Percentiles rank a stretch among this genome's conserved stretches.
Conservation (phyloP, 2,888 invertebrate species). For the Euproctis similis region DNA sequence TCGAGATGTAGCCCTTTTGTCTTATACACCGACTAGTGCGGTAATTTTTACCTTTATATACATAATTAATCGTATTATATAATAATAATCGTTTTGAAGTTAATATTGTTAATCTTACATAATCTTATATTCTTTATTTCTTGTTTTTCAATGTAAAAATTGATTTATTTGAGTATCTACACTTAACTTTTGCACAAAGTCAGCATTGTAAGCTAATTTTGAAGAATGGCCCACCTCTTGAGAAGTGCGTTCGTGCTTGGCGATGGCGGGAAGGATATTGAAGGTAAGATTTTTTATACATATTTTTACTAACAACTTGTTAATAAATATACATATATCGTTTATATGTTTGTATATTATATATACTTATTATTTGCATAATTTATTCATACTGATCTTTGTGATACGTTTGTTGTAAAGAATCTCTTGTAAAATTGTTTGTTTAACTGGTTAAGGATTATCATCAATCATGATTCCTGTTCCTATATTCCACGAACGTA, state of each 20-base stretch:
- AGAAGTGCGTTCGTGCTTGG: slow-evolving; percentile 60
- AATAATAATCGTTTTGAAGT: slow-evolving; percentile 26
- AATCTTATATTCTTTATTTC: slow-evolving; percentile 23
- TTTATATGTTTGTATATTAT: no score
- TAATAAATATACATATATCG: no score
- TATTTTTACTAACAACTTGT: no score
- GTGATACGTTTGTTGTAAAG: no score
- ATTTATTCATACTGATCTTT: no score
- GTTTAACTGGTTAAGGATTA: no score
- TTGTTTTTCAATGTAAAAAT: slow-evolving; percentile 30
- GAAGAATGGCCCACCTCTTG: slow-evolving; percentile 59
- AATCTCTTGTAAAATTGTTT: no score
- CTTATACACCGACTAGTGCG: slow-evolving; percentile 60
- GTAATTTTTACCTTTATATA: slow-evolving; percentile 34
- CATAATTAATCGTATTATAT: slow-evolving; percentile 21
- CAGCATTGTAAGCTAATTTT: slow-evolving; percentile 50
- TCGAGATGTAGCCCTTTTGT: slow-evolving; percentile 67
- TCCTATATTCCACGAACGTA: no score
- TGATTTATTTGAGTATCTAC: slow-evolving; percentile 33
- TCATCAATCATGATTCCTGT: no score
- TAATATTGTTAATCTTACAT: slow-evolving; percentile 20
- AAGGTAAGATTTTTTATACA: slow-evolving; percentile 36
- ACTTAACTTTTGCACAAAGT: slow-evolving; percentile 53
- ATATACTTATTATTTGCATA: no score
- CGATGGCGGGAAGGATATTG: slow-evolving; percentile 47